These are phyloP conservation scores for Avahi laniger DNA, from an alignment of 2,797 vertebrate species.

Conservation along the genomic window DNA sequence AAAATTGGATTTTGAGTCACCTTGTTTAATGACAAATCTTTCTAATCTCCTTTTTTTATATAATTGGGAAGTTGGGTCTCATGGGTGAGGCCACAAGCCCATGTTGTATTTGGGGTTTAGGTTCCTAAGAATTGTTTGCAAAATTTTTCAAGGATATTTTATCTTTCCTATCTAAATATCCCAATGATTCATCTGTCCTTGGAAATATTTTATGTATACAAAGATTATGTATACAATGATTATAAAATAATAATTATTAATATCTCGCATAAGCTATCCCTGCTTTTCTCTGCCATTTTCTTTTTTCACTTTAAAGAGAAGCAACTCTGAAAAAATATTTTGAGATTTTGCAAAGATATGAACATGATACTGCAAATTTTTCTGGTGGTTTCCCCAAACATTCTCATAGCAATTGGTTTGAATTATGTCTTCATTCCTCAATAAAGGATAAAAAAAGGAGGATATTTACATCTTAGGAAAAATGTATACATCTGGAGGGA, in stretches of 20 bases:
- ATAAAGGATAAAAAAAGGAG: neutral
- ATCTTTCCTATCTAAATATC: neutral
- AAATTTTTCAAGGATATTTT: neutral
- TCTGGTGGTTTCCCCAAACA: neutral
- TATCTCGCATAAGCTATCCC: neutral
- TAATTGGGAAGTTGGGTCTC: neutral
- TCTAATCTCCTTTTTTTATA: neutral
- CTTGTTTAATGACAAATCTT: constrained; percentile 1
- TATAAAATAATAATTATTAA: neutral
- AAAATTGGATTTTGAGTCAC: constrained; percentile 31
- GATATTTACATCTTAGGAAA: neutral
- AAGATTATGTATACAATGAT: neutral
- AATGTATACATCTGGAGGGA: neutral
- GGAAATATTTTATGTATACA: neutral
- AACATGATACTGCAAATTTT: neutral
- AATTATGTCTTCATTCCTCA: neutral
- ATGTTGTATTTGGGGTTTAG: neutral
- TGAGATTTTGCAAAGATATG: neutral
- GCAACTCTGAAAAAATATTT: neutral
- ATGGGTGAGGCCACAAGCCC: neutral
- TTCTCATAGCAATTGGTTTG: neutral
- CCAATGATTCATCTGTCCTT: neutral
- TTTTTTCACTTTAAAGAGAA: constrained; percentile 9
- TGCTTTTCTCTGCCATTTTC: neutral
- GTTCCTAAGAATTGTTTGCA: neutral